Base-by-base conservation (phyloP, 37 sponge, comb jelly and placozoan species). In the Geodia barretti region DNA sequence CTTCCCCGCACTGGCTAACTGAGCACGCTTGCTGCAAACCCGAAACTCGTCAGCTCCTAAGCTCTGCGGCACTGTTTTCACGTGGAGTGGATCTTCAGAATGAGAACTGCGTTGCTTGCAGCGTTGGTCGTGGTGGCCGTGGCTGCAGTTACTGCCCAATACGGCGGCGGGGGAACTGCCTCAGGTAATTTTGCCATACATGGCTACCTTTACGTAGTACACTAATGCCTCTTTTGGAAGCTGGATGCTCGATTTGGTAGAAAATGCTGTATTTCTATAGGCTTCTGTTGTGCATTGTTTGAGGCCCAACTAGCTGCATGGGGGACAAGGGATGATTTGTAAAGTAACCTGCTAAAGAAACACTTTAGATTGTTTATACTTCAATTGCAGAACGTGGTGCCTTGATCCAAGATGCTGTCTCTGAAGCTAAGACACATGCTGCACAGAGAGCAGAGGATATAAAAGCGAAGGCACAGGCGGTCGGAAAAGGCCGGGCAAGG, bases 81-180 rank as follows among this genome's bases (percentile, higher is more conserved):
- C n/a, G n/a, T n/a, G n/a, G n/a, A n/a, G n/a, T n/a, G n/a, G n/a
- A n/a, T n/a, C n/a, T n/a, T n/a, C n/a, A n/a, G n/a, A n/a, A 47
- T 47, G 54, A 7, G 54, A 17, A 47, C 14, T 47, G 54, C 54
- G 7, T 47, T 47, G 14, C 54, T 47, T 7, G 54, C 54, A 47
- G 54, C 54, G 47, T 34, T 75, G 75, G 60, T 36, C 20, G 40
- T 61, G 30, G 41, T 77, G 20, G 65, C 77, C 41, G 40, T 72
- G 25, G 37, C 73, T 62, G 64, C 77, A 77, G 77, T 63, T 32
- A 63, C 25, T 36, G 11, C 65, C 23, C 59, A 36, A 28, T 30
- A 40, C 62, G 36, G 26, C 39, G 23, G 36, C 7, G 39, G 62
- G 30, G 41, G 60, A 29, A 60, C 35, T 75, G 75, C 60, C 32